A percentile compares a stretch with the other conserved stretches of the same genome.
These are phyloP conservation scores for Myotis yumanensis DNA, from an alignment of 2,113 vertebrate genomes.

Conservation along the genomic window DNA sequence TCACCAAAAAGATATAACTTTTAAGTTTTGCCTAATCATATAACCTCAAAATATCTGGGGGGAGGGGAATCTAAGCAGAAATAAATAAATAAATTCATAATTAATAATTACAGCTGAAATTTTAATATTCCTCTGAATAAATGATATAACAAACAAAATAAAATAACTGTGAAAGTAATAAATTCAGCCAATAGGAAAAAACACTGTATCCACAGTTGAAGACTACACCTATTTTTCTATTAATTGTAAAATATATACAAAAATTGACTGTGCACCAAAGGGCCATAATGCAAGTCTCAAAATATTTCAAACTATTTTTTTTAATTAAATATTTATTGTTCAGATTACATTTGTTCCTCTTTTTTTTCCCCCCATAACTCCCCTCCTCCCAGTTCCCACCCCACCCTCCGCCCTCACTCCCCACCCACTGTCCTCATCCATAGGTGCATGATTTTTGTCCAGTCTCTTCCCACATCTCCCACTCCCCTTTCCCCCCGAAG, in stretches of 20 bases:
- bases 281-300: not conserved
- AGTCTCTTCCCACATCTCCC: too few relatives aligned
- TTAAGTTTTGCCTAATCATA: not conserved
- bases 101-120: not conserved
- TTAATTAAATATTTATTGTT: too few relatives aligned
- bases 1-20: not conserved
- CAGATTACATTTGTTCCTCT: too few relatives aligned
- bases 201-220: not conserved
- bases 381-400: too few relatives aligned
- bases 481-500: too few relatives aligned
- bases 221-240: not conserved
- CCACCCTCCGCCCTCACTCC: too few relatives aligned
- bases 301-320: not conserved
- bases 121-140: not conserved
- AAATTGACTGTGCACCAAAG: not conserved
- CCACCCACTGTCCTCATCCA: too few relatives aligned
- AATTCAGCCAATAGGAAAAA: not conserved
- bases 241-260: not conserved
- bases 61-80: not conserved
- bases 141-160: not conserved
- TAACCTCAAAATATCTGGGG: not conserved
- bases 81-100: not conserved
- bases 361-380: too few relatives aligned
- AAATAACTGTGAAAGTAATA: not conserved
- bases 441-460: too few relatives aligned